Percentiles rank a stretch among this genome's conserved stretches.
Conservation (phyloP, 2,888 invertebrate species). For the Drosophila neotestacea region DNA sequence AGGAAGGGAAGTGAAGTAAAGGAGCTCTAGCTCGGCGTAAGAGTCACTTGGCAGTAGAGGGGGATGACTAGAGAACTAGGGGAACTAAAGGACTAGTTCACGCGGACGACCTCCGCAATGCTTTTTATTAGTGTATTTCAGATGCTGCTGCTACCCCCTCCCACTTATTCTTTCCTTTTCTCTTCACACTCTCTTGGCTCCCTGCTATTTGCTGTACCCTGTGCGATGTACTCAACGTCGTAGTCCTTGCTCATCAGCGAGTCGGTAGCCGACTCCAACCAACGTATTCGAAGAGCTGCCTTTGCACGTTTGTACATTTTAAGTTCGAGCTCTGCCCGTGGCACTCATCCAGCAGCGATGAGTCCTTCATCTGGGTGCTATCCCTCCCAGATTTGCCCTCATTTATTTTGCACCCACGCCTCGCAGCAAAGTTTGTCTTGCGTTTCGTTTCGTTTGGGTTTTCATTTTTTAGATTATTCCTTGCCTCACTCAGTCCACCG, state of each 20-base stretch:
- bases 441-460: conserved; percentile 77
- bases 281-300: conserved; percentile 38
- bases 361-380: conserved; percentile 69
- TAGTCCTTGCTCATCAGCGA: conserved; percentile 78
- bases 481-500: conserved; percentile 68
- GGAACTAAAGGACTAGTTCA: conserved; percentile 73
- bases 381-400: conserved; percentile 44
- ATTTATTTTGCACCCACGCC: conserved; percentile 81
- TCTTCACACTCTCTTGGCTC: neutral
- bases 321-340: conserved; percentile 82
- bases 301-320: conserved; percentile 80
- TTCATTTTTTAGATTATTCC: conserved; percentile 81
- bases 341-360: conserved; percentile 77
- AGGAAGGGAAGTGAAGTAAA: neutral
- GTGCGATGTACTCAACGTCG: conserved; percentile 34
- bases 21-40: conserved; percentile 30
- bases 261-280: conserved; percentile 37
- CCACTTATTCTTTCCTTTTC: neutral
- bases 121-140: conserved; percentile 69
- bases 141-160: conserved; percentile 36
- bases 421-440: conserved; percentile 80
- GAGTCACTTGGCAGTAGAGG: conserved; percentile 63
- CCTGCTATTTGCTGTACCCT: conserved; percentile 21
- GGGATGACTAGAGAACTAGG: conserved; percentile 31
- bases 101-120: conserved; percentile 68